Evolutionary conservation across 2,888 invertebrate species (phyloP).

Genomic region (Microplitis deprimator): DNA sequence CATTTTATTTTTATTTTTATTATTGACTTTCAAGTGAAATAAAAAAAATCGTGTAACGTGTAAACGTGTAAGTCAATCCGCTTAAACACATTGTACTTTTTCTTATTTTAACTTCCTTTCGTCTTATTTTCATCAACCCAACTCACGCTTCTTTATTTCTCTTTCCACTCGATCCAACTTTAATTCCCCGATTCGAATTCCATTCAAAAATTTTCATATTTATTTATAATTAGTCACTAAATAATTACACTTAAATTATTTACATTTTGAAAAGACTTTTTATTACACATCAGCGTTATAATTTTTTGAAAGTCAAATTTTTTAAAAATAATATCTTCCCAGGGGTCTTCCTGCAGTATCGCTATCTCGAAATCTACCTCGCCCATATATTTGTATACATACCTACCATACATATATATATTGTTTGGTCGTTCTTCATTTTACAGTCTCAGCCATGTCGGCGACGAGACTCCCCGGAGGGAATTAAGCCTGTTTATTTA

Average conservation of each 20-base stretch:
- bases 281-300: not conserved
- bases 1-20: not conserved
- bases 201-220: not conserved
- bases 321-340: constrained; percentile 43
- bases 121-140: constrained; percentile 12
- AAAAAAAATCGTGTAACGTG: constrained; percentile 9
- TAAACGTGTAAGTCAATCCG: constrained; percentile 5
- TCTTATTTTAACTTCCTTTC: constrained; percentile 1
- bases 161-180: not conserved
- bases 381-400: constrained; percentile 24
- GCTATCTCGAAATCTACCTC: constrained; percentile 46
- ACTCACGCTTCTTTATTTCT: constrained; percentile 10
- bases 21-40: constrained; percentile 11
- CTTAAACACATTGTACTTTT: not conserved
- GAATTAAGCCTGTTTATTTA: constrained; percentile 50
- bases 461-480: constrained; percentile 28
- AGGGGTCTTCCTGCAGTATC: constrained; percentile 47
- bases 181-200: not conserved
- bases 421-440: constrained; percentile 30
- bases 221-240: not conserved
- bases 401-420: constrained; percentile 12
- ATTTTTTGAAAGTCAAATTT: not conserved
- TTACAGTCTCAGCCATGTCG: constrained; percentile 25
- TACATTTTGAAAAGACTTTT: not conserved
- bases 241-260: not conserved